Conservation (phyloP, 2,113 vertebrate genomes). For the Carassius carassius region DNA sequence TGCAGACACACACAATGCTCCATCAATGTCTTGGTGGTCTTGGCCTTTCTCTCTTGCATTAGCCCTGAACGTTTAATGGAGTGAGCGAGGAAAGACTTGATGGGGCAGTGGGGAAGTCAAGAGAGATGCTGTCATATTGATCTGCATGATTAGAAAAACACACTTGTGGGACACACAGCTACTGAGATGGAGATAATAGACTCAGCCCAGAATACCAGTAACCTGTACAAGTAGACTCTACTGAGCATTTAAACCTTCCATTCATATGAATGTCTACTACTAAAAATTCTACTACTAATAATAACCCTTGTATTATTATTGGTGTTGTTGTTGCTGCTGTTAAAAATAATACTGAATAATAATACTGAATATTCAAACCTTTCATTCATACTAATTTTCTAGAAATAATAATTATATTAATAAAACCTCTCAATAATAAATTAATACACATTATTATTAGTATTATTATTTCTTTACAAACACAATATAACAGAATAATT, state of each 20-base stretch:
- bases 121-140: conserved; percentile 25
- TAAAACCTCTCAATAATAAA: too few relatives aligned
- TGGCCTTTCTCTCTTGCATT: conserved; percentile 40
- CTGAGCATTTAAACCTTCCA: not conserved
- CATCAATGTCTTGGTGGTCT: conserved; percentile 53
- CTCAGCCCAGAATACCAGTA: conserved; percentile 34
- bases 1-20: conserved; percentile 47
- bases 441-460: not conserved
- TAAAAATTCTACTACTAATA: not conserved
- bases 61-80: conserved; percentile 23
- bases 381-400: too few relatives aligned
- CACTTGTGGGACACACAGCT: conserved; percentile 8
- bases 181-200: conserved; percentile 74
- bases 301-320: too few relatives aligned
- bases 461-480: not conserved
- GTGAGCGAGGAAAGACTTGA: not conserved
- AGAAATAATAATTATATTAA: not conserved
- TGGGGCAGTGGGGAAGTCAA: not conserved
- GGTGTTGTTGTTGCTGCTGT: too few relatives aligned
- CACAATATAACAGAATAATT: not conserved
- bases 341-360: too few relatives aligned
- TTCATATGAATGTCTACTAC: not conserved
- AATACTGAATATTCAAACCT: too few relatives aligned
- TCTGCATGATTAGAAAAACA: conserved; percentile 39
- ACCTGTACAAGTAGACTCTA: not conserved